Conservation (phyloP, 2,113 vertebrate species). For the Anseranas semipalmata region DNA sequence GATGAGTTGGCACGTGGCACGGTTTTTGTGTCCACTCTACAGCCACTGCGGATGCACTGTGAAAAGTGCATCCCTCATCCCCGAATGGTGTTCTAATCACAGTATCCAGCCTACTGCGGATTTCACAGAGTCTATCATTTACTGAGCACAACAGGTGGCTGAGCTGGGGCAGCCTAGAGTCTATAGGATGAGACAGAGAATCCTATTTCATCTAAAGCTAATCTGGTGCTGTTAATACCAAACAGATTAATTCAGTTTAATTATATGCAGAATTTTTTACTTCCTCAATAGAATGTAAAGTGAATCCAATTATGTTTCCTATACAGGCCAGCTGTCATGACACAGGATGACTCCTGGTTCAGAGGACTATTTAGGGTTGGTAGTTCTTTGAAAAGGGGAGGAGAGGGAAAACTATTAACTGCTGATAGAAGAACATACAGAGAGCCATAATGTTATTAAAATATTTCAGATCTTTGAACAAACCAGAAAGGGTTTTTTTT, state of each 20-base stretch:
- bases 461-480: neutral
- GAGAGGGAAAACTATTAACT: neutral
- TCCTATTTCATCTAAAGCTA: neutral
- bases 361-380: neutral
- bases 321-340: neutral
- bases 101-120: neutral
- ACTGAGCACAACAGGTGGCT: slow-evolving; percentile 8
- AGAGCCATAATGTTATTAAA: neutral
- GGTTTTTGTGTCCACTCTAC: neutral
- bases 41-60: neutral
- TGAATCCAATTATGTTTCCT: slow-evolving; percentile 31
- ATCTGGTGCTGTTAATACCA: slow-evolving; percentile 7
- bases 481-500: neutral
- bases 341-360: neutral
- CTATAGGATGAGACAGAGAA: slow-evolving; percentile 4
- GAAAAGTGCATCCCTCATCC: neutral
- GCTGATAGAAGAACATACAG: neutral
- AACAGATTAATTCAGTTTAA: slow-evolving; percentile 43
- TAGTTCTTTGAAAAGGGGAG: neutral
- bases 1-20: neutral
- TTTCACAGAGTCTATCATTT: neutral
- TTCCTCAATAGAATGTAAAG: neutral
- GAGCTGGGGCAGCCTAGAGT: neutral
- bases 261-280: slow-evolving; percentile 31
- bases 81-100: neutral